Evolutionary conservation across 1,140 invertebrate genomes (phyloP).

Genomic region (Magallana ariakensis): DNA sequence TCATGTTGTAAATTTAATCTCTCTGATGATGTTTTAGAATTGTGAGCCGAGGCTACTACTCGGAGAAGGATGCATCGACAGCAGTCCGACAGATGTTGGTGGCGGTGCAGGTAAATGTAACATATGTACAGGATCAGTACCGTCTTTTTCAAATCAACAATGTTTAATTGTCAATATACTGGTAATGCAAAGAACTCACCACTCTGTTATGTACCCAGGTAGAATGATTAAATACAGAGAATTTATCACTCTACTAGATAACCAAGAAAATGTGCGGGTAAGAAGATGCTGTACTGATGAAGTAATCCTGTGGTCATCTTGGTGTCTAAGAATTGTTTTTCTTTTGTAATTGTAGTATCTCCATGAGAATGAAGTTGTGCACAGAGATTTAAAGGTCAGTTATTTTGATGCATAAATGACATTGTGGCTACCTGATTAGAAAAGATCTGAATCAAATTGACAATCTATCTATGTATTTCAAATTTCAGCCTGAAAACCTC

Average conservation of each 20-base stretch:
- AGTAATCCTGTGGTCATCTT: neutral
- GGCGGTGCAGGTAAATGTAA: slow-evolving; percentile 78
- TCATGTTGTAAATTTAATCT: no score
- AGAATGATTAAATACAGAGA: no score
- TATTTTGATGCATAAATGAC: neutral
- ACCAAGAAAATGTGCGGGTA: no score
- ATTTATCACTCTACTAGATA: neutral
- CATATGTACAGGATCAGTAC: no score
- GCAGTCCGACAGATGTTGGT: slow-evolving; percentile 79
- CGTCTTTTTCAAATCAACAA: no score
- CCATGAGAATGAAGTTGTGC: slow-evolving; percentile 80
- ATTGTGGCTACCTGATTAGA: no score
- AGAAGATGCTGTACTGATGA: neutral
- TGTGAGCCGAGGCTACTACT: slow-evolving; percentile 80
- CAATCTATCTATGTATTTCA: neutral
- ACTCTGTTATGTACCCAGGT: no score
- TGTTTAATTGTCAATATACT: neutral
- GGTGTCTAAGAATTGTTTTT: neutral
- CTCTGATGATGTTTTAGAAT: slow-evolving; percentile 72
- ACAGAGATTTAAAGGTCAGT: slow-evolving; percentile 80
- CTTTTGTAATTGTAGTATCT: slow-evolving; percentile 75
- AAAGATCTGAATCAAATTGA: no score
- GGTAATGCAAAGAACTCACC: neutral
- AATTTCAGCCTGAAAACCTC: slow-evolving; percentile 81
- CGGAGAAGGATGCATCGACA: slow-evolving; percentile 81